A percentile compares a stretch with the other conserved stretches of the same genome.
Evolutionary conservation across 2,113 vertebrate species (phyloP).

Genomic region (Egretta garzetta): DNA sequence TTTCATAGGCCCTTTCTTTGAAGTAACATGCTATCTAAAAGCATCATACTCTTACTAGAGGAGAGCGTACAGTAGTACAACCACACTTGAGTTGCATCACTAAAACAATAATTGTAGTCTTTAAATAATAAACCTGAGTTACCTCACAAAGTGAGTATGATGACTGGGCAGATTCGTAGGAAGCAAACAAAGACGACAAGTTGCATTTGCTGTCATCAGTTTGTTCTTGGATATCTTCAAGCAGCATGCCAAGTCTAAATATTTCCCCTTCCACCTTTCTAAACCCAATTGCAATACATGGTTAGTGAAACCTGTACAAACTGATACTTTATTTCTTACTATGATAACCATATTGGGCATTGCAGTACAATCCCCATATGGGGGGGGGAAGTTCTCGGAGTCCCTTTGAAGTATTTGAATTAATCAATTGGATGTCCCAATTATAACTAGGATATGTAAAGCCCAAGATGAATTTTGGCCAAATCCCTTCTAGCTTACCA

Average conservation of each 20-base stretch:
- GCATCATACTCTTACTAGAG: not conserved
- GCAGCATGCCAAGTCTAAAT: conserved; percentile 84
- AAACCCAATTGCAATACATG: conserved; percentile 29
- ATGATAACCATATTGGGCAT: not conserved
- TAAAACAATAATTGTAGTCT: not conserved
- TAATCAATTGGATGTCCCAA: not conserved
- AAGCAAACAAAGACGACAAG: conserved; percentile 26
- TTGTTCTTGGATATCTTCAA: conserved; percentile 85
- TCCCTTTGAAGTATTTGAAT: not conserved
- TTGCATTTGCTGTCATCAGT: conserved; percentile 68
- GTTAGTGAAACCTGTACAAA: not conserved
- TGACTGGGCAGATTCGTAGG: not conserved
- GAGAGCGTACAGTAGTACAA: not conserved
- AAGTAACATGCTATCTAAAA: not conserved
- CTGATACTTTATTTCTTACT: not conserved
- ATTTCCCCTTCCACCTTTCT: conserved; percentile 88
- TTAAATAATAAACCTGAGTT: conserved; percentile 36
- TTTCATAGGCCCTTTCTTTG: not conserved
- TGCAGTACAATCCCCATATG: not conserved
- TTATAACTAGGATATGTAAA: not conserved
- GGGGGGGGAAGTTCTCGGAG: not conserved
- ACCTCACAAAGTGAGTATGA: conserved; percentile 74
- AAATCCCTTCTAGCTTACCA: not conserved
- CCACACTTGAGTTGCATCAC: not conserved
- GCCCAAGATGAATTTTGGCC: not conserved